Conservation (phyloP, 1,140 invertebrate species). For the Bombus confusus region DNA sequence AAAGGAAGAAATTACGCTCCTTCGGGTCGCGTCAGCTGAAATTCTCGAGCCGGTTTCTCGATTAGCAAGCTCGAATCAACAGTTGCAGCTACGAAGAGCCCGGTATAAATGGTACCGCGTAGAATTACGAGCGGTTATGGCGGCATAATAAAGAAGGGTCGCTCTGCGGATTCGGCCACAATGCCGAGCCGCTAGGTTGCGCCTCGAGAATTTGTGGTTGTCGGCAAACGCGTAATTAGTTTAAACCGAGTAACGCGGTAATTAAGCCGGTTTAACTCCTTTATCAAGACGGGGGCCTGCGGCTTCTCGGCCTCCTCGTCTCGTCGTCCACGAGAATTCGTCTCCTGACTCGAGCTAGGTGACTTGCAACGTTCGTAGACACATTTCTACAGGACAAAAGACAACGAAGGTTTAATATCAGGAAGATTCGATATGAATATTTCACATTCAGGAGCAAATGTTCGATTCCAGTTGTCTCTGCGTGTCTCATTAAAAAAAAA, state of each 20-base stretch:
- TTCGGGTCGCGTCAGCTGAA: background rate
- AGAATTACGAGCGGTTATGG: conserved; percentile 28
- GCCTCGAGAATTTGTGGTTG: conserved; percentile 58
- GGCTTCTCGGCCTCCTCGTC: conserved; percentile 16
- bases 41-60: background rate
- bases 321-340: background rate
- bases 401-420: background rate
- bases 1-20: background rate
- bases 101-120: background rate
- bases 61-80: conserved; percentile 14
- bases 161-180: conserved; percentile 45
- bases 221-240: conserved; percentile 63
- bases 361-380: background rate
- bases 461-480: too few species aligned
- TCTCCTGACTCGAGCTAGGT: background rate
- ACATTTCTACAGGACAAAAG: background rate
- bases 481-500: background rate
- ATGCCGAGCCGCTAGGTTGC: conserved; percentile 38
- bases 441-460: background rate
- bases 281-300: conserved; percentile 55
- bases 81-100: background rate
- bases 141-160: conserved; percentile 41
- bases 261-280: conserved; percentile 63
- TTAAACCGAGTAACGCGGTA: conserved; percentile 63
- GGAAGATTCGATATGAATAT: background rate